A percentile compares a stretch with the other conserved stretches of the same genome.
Evolutionary conservation across 2,888 invertebrate species (phyloP).

Genomic region (Lissonota sp.): DNA sequence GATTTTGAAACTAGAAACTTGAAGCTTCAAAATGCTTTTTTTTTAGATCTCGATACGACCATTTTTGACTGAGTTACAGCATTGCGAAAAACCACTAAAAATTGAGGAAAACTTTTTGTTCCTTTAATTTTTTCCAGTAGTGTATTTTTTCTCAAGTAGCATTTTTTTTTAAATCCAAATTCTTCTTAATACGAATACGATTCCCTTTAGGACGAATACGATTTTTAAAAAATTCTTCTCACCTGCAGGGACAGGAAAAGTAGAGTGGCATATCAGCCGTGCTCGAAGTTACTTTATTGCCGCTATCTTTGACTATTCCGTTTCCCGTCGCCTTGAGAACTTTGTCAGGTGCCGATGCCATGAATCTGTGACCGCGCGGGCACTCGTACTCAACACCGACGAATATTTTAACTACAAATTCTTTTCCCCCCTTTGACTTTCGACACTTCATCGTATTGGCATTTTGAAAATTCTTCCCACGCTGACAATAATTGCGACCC

Average conservation of each 20-base stretch:
- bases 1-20: no score
- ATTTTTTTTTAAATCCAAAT: no score
- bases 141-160: no score
- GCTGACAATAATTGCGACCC: constrained; percentile 74
- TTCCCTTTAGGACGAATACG: neutral
- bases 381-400: constrained; percentile 99
- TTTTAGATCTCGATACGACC: no score
- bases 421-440: constrained; percentile 83
- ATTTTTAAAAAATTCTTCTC: constrained; percentile 51
- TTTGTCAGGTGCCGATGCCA: constrained; percentile 94
- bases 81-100: no score
- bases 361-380: constrained; percentile 97
- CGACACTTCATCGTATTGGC: constrained; percentile 80
- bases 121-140: no score
- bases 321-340: constrained; percentile 90
- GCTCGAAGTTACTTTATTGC: constrained; percentile 90
- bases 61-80: no score
- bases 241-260: constrained; percentile 93
- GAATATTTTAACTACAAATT: constrained; percentile 91
- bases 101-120: no score
- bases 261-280: constrained; percentile 95
- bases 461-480: constrained; percentile 81
- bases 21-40: no score
- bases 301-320: constrained; percentile 91
- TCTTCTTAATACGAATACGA: neutral